phyloP scores from a whole-genome alignment of 2,113 vertebrate species.

The Xenopus borealis region DNA sequence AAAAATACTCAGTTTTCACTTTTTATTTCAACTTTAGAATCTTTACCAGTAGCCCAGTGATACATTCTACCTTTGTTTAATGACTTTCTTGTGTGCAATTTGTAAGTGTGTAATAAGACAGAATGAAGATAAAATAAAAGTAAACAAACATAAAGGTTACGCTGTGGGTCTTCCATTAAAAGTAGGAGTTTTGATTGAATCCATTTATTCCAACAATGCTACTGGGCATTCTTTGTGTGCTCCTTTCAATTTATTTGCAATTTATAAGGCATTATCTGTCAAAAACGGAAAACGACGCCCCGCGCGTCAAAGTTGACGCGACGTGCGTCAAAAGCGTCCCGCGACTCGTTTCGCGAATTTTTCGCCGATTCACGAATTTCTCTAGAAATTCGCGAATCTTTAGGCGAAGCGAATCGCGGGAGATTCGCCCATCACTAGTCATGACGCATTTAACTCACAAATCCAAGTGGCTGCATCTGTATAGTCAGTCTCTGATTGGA shows the following conservation, averaged over 20 bases:
- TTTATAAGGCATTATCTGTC: conserved; percentile 45
- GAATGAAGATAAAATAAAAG: conserved; percentile 46
- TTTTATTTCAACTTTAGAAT: conserved; percentile 1
- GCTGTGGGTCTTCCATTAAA: conserved; percentile 38
- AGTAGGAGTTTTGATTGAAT: conserved; percentile 39
- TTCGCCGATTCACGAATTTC: too few relatives aligned
- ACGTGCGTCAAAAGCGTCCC: too few relatives aligned
- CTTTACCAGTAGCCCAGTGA: background rate
- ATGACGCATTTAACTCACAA: too few relatives aligned
- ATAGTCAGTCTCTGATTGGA: too few relatives aligned
- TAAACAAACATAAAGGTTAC: conserved; percentile 44
- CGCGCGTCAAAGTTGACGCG: too few relatives aligned
- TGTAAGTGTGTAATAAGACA: conserved; percentile 42
- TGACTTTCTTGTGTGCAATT: conserved; percentile 32
- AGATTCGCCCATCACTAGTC: too few relatives aligned
- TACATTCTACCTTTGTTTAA: conserved; percentile 36
- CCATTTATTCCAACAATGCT: conserved; percentile 42
- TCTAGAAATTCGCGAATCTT: too few relatives aligned
- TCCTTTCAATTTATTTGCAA: conserved; percentile 41
- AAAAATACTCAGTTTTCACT: background rate
- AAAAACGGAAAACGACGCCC: too few relatives aligned
- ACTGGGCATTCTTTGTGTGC: conserved; percentile 39
- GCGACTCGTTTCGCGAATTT: too few relatives aligned
- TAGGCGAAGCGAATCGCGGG: too few relatives aligned
- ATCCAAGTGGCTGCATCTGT: too few relatives aligned